Conservation (phyloP, 2,113 vertebrate genomes). For the Aix galericulata region DNA sequence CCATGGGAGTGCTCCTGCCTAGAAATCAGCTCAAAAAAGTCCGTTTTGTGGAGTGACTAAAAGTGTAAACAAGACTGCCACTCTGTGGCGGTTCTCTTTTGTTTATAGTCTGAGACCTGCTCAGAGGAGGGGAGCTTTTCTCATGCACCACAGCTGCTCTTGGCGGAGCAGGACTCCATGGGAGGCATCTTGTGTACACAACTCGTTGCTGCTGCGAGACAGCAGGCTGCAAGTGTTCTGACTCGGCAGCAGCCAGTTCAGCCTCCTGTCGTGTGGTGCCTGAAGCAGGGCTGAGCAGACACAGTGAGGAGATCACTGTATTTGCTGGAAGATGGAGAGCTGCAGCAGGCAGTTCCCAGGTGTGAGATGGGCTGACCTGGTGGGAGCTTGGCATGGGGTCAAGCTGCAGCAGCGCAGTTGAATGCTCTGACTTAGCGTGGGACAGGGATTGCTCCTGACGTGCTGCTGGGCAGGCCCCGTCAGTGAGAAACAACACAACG, state of each 20-base stretch:
- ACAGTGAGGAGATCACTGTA: rapidly evolving
- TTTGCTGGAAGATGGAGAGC: neutral
- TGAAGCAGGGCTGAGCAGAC: neutral
- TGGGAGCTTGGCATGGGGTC: neutral
- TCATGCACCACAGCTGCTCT: neutral
- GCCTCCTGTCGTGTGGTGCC: rapidly evolving
- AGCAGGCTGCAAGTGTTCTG: neutral
- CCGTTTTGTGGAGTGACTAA: neutral
- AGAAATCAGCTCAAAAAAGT: neutral
- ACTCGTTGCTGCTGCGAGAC: conserved; percentile 8
- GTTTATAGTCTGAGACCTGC: neutral
- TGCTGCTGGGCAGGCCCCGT: rapidly evolving
- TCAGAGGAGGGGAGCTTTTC: neutral
- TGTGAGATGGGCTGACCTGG: rapidly evolving
- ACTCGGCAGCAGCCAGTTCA: neutral
- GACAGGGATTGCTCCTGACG: neutral
- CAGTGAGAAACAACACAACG: too few species aligned
- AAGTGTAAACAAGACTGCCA: neutral
- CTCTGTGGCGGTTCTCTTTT: neutral
- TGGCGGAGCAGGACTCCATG: neutral
- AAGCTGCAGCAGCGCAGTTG: neutral
- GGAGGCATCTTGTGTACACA: neutral
- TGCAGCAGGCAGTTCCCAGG: neutral
- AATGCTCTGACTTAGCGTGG: neutral
- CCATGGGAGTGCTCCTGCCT: neutral